A percentile compares a stretch with the other conserved stretches of the same genome.
Evolutionary conservation across 2,113 vertebrate genomes (phyloP).

Genomic region (Centropristis striata): DNA sequence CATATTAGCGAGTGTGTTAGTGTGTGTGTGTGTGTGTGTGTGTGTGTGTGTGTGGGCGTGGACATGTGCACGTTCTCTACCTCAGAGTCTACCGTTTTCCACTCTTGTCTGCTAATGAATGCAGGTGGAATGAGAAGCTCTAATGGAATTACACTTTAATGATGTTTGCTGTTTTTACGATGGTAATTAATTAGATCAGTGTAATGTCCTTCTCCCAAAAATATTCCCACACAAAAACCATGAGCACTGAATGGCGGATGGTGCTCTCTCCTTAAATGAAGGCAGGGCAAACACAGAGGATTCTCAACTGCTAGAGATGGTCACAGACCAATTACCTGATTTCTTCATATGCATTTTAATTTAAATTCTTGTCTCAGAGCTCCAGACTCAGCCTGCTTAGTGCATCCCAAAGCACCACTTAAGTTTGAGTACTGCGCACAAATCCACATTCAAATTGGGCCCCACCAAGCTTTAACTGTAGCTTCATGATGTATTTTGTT

Average conservation of each 20-base stretch:
- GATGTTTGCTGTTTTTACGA: slow-evolving; percentile 75
- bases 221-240: slow-evolving; percentile 53
- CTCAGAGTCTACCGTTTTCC: slow-evolving; percentile 26
- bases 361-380: slow-evolving; percentile 16
- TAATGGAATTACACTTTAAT: slow-evolving; percentile 79
- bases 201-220: slow-evolving; percentile 62
- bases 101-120: slow-evolving; percentile 71
- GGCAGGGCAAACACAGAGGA: background rate
- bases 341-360: slow-evolving; percentile 34
- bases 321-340: slow-evolving; percentile 36
- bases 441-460: slow-evolving; percentile 31
- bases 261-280: slow-evolving; percentile 37
- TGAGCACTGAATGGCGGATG: slow-evolving; percentile 9
- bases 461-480: background rate
- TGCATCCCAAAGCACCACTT: slow-evolving; percentile 28
- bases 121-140: slow-evolving; percentile 54
- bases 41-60: background rate
- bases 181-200: slow-evolving; percentile 71
- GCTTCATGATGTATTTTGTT: background rate
- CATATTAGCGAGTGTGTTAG: slow-evolving; percentile 5
- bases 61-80: background rate
- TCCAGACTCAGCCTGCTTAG: slow-evolving; percentile 15
- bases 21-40: background rate
- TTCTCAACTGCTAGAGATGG: slow-evolving; percentile 22
- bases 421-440: slow-evolving; percentile 24